Percentiles rank a stretch among this genome's conserved stretches.
Evolutionary conservation across 2,113 vertebrate genomes (phyloP).

Genomic region (Lonchura striata): DNA sequence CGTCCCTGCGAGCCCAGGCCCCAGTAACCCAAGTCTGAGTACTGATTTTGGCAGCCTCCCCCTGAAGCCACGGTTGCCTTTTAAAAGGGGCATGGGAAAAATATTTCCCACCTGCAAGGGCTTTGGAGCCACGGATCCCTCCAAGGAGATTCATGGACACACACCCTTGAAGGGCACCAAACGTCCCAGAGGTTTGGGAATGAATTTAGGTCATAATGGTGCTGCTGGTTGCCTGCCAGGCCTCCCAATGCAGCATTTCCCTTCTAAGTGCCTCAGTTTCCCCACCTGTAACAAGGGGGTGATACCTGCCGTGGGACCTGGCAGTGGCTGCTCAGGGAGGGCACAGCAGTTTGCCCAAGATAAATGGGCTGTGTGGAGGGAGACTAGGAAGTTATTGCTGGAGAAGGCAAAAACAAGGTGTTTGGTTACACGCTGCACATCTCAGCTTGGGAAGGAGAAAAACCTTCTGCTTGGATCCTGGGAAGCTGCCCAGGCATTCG

Average conservation of each 20-base stretch:
- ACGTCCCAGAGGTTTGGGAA: neutral
- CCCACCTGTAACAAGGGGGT: neutral
- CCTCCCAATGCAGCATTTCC: accelerated
- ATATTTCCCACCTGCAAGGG: neutral
- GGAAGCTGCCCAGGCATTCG: neutral
- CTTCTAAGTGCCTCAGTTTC: neutral
- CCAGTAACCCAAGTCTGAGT: accelerated
- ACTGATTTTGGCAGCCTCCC: neutral
- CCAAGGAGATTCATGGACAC: accelerated
- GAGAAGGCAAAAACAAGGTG: neutral
- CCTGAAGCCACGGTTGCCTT: neutral
- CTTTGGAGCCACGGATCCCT: accelerated
- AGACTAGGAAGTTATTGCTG: neutral
- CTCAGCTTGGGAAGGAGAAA: neutral
- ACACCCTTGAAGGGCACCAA: neutral
- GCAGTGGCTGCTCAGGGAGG: accelerated
- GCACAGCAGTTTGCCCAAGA: neutral
- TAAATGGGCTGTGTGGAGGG: neutral
- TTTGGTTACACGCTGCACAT: neutral
- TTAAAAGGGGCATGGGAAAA: neutral
- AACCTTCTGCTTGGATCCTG: neutral
- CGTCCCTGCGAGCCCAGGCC: accelerated
- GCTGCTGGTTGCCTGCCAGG: neutral
- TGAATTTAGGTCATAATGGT: neutral
- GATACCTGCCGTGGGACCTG: accelerated